phyloP scores from a whole-genome alignment of 1,140 invertebrate genomes.

The Ectropis grisescens region DNA sequence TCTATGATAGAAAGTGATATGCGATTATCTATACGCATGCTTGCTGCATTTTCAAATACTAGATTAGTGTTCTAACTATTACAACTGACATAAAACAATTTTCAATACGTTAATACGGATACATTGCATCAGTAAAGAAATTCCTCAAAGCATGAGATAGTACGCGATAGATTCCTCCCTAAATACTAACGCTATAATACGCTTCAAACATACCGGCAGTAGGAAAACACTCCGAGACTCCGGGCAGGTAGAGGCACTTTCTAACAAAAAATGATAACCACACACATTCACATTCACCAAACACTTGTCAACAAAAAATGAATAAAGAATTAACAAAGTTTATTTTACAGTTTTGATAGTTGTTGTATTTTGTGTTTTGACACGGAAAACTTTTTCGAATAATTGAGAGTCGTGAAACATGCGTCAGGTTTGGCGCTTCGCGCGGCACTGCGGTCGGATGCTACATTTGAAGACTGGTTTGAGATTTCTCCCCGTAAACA shows the following conservation, averaged over 20 bases:
- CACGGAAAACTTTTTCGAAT: slow-evolving; percentile 8
- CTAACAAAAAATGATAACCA: slow-evolving; percentile 26
- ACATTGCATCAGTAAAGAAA: no score
- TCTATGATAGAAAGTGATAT: no score
- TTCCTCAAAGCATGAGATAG: no score
- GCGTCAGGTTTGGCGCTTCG: slow-evolving; percentile 24
- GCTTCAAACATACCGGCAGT: slow-evolving; percentile 33
- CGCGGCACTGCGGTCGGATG: slow-evolving; percentile 27
- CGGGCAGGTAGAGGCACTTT: slow-evolving; percentile 32
- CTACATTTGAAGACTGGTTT: slow-evolving; percentile 37
- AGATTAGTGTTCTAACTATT: no score
- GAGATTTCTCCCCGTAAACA: slow-evolving; percentile 66
- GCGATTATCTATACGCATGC: no score
- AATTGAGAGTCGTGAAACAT: slow-evolving; percentile 5
- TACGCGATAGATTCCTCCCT: slow-evolving; percentile 21
- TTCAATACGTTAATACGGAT: no score
- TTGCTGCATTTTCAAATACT: no score
- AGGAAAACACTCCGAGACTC: slow-evolving; percentile 31
- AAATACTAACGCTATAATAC: slow-evolving; percentile 35
- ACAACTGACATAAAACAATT: no score
- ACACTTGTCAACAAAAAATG: neutral
- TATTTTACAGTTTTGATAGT: no score
- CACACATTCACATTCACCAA: slow-evolving; percentile 16
- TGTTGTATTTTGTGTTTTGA: no score
- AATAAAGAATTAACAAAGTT: neutral